A percentile compares a stretch with the other conserved stretches of the same genome.
phyloP scores from a whole-genome alignment of 2,888 invertebrate genomes.

The Drosophila neutralis region DNA sequence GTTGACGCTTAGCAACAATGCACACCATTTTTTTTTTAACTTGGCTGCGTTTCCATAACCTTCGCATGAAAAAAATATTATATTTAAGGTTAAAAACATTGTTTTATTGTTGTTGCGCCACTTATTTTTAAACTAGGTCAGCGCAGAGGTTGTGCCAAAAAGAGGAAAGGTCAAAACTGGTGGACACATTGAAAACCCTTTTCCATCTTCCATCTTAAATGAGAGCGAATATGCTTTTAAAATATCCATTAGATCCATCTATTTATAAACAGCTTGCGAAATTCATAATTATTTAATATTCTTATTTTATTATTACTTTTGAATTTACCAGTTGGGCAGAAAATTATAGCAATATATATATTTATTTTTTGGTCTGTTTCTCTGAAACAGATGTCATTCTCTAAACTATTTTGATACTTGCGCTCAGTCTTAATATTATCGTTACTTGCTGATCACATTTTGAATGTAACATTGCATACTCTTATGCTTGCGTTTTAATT shows the following conservation, averaged over 20 bases:
- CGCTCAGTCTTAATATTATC: background rate
- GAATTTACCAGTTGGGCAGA: background rate
- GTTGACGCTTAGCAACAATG: conserved; percentile 58
- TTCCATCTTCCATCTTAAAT: conserved; percentile 8
- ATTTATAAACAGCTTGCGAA: background rate
- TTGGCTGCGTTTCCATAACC: conserved; percentile 59
- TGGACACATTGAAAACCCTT: conserved; percentile 20
- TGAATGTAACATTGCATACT: conserved; percentile 10
- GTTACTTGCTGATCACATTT: background rate
- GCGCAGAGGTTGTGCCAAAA: conserved; percentile 36
- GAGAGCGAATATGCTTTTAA: background rate
- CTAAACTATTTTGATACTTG: background rate
- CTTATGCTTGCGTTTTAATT: background rate
- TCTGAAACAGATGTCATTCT: background rate
- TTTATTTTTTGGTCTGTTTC: background rate
- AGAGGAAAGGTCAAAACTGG: conserved; percentile 28
- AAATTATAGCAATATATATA: background rate
- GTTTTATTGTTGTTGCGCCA: conserved; percentile 49
- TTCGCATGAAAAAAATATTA: conserved; percentile 31
- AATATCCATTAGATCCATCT: background rate
- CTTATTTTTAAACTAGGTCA: conserved; percentile 71
- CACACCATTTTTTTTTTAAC: conserved; percentile 37
- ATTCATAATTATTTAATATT: no score
- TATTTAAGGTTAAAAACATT: conserved; percentile 68
- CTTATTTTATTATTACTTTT: background rate